phyloP scores from a whole-genome alignment of 2,113 vertebrate species.

The Cervus canadensis region DNA sequence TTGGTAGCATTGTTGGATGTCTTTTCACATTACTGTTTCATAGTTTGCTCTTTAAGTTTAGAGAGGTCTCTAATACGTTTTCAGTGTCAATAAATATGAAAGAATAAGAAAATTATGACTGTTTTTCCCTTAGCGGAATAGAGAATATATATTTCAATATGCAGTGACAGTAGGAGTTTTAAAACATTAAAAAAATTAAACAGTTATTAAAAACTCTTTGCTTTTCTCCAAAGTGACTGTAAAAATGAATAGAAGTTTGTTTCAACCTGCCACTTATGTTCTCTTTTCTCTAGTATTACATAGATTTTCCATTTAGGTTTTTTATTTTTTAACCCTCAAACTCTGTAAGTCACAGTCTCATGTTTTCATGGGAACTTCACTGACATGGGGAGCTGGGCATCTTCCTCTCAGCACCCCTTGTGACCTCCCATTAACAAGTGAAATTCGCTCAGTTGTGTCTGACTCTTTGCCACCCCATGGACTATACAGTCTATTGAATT shows the following conservation, averaged over 20 bases:
- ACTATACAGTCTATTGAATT: neutral
- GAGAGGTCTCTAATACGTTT: neutral
- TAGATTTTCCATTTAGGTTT: neutral
- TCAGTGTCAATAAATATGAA: neutral
- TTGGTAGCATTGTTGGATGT: neutral
- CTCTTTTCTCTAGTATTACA: neutral
- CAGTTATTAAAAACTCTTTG: neutral
- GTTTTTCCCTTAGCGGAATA: neutral
- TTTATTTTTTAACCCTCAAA: neutral
- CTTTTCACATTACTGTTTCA: neutral
- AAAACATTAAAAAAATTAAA: neutral
- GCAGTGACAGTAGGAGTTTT: neutral
- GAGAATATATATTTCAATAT: neutral
- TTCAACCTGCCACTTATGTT: neutral
- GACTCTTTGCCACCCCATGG: neutral
- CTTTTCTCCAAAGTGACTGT: neutral
- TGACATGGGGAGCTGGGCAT: neutral
- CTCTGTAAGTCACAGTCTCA: neutral
- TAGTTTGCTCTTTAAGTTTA: neutral
- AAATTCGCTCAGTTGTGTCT: accelerated
- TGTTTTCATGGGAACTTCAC: neutral
- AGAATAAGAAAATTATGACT: neutral
- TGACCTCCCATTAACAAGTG: neutral
- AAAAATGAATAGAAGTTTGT: neutral
- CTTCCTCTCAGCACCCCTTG: neutral